These are phyloP conservation scores for Zaprionus tsacasi DNA, from an alignment of 1,140 invertebrate genomes.

Conservation along the genomic window DNA sequence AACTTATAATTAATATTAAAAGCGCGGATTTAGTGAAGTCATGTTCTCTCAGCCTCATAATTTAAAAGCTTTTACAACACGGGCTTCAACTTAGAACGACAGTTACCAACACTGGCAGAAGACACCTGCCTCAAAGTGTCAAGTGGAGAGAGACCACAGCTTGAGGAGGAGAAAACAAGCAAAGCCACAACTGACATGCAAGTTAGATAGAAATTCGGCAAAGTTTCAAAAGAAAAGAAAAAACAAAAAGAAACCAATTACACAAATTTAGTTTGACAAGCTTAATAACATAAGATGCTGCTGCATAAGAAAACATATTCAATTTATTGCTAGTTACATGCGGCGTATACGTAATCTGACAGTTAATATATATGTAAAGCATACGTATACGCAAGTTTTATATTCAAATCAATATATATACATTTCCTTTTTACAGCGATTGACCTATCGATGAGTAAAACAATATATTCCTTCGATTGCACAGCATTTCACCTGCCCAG, in stretches of 20 bases:
- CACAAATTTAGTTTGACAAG: constrained; percentile 17
- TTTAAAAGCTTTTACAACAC: not conserved
- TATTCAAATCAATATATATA: constrained; percentile 17
- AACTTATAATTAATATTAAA: constrained; percentile 2
- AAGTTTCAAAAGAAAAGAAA: not conserved
- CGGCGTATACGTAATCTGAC: constrained; percentile 26
- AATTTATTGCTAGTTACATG: constrained; percentile 17
- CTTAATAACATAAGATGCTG: not conserved
- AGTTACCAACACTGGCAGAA: not conserved
- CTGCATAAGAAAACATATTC: constrained; percentile 12
- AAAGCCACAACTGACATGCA: not conserved
- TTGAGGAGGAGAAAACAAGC: too few species aligned
- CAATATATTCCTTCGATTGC: not conserved
- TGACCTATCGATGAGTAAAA: not conserved
- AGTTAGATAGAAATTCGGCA: not conserved
- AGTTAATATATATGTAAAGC: constrained; percentile 26
- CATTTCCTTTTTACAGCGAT: constrained; percentile 16
- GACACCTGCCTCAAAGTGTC: constrained; percentile 5
- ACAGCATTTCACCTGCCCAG: constrained; percentile 11
- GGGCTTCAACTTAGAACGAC: not conserved
- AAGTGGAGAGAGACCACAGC: not conserved
- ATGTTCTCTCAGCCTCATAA: not conserved
- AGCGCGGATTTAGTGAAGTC: not conserved
- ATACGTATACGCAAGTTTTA: not conserved
- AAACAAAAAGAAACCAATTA: constrained; percentile 2